Evolutionary conservation across 1,140 invertebrate species (phyloP), one percentile per base, ranked within the genome.

Genomic region (Caenorhabditis tropicalis): DNA sequence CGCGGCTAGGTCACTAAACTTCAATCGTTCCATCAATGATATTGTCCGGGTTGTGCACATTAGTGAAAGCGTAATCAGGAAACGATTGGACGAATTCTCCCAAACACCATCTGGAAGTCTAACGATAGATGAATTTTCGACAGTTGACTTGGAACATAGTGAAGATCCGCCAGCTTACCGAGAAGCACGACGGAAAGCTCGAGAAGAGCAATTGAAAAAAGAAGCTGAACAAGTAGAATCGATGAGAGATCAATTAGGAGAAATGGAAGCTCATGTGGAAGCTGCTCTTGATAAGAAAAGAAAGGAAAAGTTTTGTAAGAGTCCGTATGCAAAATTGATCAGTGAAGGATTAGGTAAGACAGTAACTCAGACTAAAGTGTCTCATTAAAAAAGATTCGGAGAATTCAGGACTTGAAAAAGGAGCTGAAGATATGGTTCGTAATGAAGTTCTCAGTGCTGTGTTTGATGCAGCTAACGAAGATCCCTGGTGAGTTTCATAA

Each of bases 91-190:
- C 19, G 98, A 99, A 92, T 99, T 99, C 92, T 95, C 96, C 1
- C 96, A 96, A 58, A 99, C 97, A 0, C 96, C 96, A 0, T 96
- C 96, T 0, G 95, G 95, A 90, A 93, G 93, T 79, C 92, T 99
- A 29, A 98, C 97, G 0, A 92, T 98, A 9, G 96, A 99, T 86
- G 96, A 99, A 92, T 99, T 99, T 91, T 96, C 98, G 94, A 95
- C 94, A 0, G 95, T 99, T 6, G 97, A 99, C 92, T 92, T 99
- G 79, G 90, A 90, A 86, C 85, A 91, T 56, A 83, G 83, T 39
- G 90, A 91, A 84, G 89, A 90, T 85, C 89, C 89, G 0, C 89
- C 89, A 36, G 88, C 89, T 9, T 90, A 86, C 80, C 86, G 87
- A 43, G 90, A 91, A 88, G 84, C 84, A 24, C 33, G 83, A 58